Base-by-base conservation (phyloP, 2,888 invertebrate species). In the Epirrita christyi region DNA sequence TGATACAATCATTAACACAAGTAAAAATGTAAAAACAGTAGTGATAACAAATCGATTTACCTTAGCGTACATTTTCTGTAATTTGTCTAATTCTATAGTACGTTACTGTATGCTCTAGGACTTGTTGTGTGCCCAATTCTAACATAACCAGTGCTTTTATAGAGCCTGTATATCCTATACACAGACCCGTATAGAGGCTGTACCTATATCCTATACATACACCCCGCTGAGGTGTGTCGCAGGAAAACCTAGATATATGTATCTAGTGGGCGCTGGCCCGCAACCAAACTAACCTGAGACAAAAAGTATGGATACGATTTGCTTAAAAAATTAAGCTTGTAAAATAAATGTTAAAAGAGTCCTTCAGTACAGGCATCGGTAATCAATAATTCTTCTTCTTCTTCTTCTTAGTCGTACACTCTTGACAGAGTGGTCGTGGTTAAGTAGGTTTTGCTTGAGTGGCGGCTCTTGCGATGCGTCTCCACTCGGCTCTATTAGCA, bases 61-160 rank as follows among this genome's bases (percentile, higher is more conserved):
- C 92, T 92, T 91, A 59, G 82, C 81, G 71, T 87, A 87, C 92
- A 92, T 92, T 84, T 84, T 88, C 69, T 74, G 72, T 78, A 73
- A 75, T 79, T 79, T 80, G 58, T 74, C 75, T 79, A 74, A 78
- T 64, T 80, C 76, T 78, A 82, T 70, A 70, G 80, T 84, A 78
- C 77, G 79, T 79, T 77, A 81, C 79, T 75, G 72, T 82, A 73
- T 78, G 83, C 83, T 75, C 84, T 86, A 87, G 82, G 85, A 80
- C 84, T 83, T 74, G 85, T 77, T 81, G 78, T 90, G 91, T 91
- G 83, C 82, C 88, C 71, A 89, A 91, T 82, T 81, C 81, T 84
- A 61, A 78, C 83, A 85, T 86, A 87, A 75, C 85, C 68, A 74
- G 77, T 69, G 84, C 81, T 92, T 92, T 81, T 92, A 92, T 92